phyloP scores from a whole-genome alignment of 1,140 invertebrate species.

The Drosophila kikkawai region DNA sequence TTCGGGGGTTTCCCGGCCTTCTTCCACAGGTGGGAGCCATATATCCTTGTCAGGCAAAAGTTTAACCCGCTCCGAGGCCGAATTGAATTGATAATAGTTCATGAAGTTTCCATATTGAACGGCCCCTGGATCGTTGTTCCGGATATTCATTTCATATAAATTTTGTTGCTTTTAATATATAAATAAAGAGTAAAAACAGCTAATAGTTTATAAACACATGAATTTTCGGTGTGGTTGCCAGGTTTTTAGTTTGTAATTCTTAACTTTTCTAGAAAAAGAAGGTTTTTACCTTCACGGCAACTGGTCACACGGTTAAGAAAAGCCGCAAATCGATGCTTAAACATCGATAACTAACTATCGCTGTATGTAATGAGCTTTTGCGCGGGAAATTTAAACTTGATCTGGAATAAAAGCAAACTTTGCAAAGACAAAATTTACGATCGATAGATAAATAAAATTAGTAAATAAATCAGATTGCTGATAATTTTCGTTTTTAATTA shows the following conservation, averaged over 20 bases:
- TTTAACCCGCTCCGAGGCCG: constrained; percentile 88
- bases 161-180: background rate
- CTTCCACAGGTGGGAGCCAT: constrained; percentile 84
- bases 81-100: constrained; percentile 94
- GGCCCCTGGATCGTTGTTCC: constrained; percentile 89
- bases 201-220: background rate
- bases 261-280: too few species aligned
- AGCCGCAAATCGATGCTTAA: background rate
- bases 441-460: background rate
- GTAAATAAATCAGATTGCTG: background rate
- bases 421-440: background rate
- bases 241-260: background rate
- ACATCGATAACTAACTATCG: background rate
- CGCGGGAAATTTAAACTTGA: background rate
- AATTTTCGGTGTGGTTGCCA: background rate
- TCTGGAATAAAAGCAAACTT: background rate
- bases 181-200: background rate
- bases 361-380: background rate
- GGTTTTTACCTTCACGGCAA: background rate
- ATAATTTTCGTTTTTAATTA: background rate
- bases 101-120: constrained; percentile 93
- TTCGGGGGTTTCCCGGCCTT: background rate
- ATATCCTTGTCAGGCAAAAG: constrained; percentile 87
- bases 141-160: constrained; percentile 21
- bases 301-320: background rate